Evolutionary conservation across 1,140 invertebrate species (phyloP), one percentile per base, ranked within the genome.

Genomic region (Ceratitis capitata): DNA sequence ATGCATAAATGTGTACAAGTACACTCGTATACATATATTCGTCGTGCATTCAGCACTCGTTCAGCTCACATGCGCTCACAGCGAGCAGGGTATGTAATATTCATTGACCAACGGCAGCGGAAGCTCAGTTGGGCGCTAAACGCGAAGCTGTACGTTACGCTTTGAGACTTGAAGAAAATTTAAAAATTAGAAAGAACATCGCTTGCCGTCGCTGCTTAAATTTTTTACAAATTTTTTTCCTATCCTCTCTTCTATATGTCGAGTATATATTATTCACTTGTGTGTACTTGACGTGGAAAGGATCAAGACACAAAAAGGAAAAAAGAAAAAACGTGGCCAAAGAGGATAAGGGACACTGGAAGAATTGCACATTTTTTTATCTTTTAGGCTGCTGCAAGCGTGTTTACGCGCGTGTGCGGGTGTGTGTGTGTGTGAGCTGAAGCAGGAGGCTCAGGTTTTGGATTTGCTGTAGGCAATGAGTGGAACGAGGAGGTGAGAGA

Each of bases 101-200:
- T 78, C 42, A 78, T 45, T 78, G n/a, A 3, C 69, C 69, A 78
- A 19, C 69, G 10, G 39, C 16, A 45, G 12, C 69, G 39, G 82
- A 51, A 53, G 82, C 82, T 83, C 82, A 83, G 82, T 83, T 83
- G 82, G 82, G 82, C 82, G 82, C 82, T 58, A 83, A 53, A 83
- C 82, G 82, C 53, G 82, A 53, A 83, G 82, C 82, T 83, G 82
- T 49, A 83, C 82, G 82, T 83, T 53, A 83, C 82, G 82, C 53
- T 51, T 53, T 64, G 29, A 4, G 39, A 78, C 3, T 29, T 12
- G 23, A 64, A 64, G 29, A 23, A 64, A n/a, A n/a, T n/a, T n/a
- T n/a, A n/a, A 61, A 61, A 61, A 9, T 61, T 61, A 9, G 5
- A 47, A 32, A 47, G 26, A 29, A 83, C 23, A 19, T 83, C 82